Evolutionary conservation across 2,797 vertebrate species (phyloP).

Genomic region (Australoheros facetus): DNA sequence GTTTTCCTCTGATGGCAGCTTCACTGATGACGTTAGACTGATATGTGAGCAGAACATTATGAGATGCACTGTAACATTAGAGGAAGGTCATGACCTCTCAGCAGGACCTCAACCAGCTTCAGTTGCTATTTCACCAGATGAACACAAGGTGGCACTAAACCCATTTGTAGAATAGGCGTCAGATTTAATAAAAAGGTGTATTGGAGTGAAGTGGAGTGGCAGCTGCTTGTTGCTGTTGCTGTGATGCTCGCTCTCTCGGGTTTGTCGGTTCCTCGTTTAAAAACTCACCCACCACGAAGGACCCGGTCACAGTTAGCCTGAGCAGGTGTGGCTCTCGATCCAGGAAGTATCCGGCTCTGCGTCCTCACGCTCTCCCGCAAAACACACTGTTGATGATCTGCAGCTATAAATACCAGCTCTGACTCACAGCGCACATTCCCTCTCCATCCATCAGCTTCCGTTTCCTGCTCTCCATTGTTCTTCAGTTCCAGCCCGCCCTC

Average conservation of each 20-base stretch:
- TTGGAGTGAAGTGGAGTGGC: not conserved
- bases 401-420: constrained; percentile 66
- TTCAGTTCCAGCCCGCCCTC: constrained; percentile 17
- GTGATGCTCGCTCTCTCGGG: not conserved
- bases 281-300: not conserved
- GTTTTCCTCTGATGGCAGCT: too few species aligned
- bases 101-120: not conserved
- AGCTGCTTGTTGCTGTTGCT: not conserved
- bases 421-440: constrained; percentile 56
- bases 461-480: constrained; percentile 76
- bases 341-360: constrained; percentile 41
- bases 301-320: not conserved
- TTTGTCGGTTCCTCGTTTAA: not conserved
- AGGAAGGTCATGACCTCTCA: not conserved
- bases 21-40: not conserved
- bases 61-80: too few species aligned
- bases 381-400: constrained; percentile 39
- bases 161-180: not conserved
- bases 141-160: constrained; percentile 65
- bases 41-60: too few species aligned
- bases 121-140: not conserved
- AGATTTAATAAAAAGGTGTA: too few species aligned
- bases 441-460: constrained; percentile 63
- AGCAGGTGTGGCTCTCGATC: constrained; percentile 10
- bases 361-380: constrained; percentile 21